A percentile compares a stretch with the other conserved stretches of the same genome.
These are phyloP conservation scores for Marmota monax DNA, from an alignment of 2,113 vertebrate genomes.

Conservation along the genomic window DNA sequence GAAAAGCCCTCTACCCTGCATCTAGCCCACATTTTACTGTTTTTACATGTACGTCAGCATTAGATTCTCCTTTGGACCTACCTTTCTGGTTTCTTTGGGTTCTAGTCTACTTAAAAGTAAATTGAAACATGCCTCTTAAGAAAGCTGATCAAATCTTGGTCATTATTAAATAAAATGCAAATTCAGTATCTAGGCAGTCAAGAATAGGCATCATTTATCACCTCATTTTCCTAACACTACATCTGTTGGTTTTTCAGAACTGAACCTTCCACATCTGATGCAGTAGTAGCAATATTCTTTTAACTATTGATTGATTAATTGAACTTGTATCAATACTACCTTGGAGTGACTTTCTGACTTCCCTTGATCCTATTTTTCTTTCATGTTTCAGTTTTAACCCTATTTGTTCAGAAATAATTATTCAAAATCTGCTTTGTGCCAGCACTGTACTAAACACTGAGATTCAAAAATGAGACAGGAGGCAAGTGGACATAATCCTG, in stretches of 20 bases:
- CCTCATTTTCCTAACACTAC: neutral
- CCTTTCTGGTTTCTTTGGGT: neutral
- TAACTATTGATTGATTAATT: too few relatives aligned
- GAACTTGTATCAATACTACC: too few relatives aligned
- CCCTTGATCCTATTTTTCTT: neutral
- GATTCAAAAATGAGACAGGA: neutral
- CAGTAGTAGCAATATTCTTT: neutral
- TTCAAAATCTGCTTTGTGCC: neutral
- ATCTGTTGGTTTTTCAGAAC: neutral
- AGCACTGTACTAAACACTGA: neutral
- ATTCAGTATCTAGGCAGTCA: neutral
- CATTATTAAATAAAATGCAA: neutral
- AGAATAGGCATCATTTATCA: neutral
- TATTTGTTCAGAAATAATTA: neutral
- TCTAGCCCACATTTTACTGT: neutral
- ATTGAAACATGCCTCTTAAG: neutral
- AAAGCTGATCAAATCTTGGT: neutral
- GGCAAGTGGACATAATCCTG: neutral
- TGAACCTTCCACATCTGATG: neutral
- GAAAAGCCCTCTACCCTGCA: neutral
- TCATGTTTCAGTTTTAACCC: neutral
- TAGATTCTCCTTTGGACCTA: neutral
- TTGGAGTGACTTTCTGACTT: neutral
- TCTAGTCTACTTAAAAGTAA: neutral
- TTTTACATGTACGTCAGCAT: neutral